Percentiles rank a stretch among this genome's conserved stretches.
These are phyloP conservation scores for Tenthredo distinguenda DNA, from an alignment of 2,888 invertebrate species.

Conservation along the genomic window DNA sequence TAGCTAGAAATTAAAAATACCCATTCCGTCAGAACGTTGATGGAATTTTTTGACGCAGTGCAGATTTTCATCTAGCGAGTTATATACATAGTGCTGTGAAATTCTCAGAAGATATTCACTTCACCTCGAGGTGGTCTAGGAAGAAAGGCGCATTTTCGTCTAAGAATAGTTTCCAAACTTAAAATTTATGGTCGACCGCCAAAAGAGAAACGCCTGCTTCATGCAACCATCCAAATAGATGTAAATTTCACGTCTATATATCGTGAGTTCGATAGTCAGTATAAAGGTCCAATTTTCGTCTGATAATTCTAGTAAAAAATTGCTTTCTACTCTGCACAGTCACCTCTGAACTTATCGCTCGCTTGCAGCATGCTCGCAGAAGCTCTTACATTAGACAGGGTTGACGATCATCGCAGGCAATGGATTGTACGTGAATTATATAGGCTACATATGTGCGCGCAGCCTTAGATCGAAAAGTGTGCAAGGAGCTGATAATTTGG, in stretches of 20 bases:
- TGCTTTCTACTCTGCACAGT: neutral
- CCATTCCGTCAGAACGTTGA: constrained; percentile 11
- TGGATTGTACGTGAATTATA: constrained; percentile 13
- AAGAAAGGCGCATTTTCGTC: neutral
- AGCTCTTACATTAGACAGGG: neutral
- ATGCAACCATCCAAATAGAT: neutral
- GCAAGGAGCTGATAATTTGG: constrained; percentile 15
- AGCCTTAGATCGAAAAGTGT: constrained; percentile 7
- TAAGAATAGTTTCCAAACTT: neutral
- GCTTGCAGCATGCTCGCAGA: constrained; percentile 1
- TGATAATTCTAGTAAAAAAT: neutral
- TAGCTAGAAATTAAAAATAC: constrained; percentile 22
- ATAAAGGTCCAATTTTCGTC: neutral
- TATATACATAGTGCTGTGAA: neutral
- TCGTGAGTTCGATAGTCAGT: neutral
- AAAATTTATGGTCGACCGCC: constrained; percentile 7
- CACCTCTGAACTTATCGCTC: constrained; percentile 22
- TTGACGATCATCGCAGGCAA: constrained; percentile 3
- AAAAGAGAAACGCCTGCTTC: constrained; percentile 9
- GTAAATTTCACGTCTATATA: neutral
- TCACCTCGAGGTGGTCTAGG: neutral
- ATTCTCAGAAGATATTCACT: neutral
- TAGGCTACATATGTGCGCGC: neutral
- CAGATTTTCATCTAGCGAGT: neutral
- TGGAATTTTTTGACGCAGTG: neutral